Conservation (phyloP, 2,113 vertebrate genomes). For the Chionis minor region DNA sequence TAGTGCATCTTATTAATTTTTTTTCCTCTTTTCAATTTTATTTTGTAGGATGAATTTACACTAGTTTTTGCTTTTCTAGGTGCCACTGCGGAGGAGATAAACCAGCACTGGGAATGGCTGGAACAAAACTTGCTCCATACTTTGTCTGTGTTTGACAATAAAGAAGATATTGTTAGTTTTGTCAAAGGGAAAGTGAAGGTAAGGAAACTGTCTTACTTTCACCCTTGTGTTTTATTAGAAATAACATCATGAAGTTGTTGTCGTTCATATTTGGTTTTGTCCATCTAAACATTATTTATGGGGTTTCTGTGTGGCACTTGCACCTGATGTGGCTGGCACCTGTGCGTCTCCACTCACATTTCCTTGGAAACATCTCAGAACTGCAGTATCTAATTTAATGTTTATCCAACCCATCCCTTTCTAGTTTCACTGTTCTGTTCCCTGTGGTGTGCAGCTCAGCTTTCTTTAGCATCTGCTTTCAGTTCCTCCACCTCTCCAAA, state of each 20-base stretch:
- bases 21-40: background rate
- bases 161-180: slow-evolving; percentile 92
- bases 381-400: background rate
- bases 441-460: background rate
- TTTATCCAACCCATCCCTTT: background rate
- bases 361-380: background rate
- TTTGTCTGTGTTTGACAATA: slow-evolving; percentile 95
- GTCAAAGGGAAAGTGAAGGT: slow-evolving; percentile 97
- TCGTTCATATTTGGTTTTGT: background rate
- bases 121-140: slow-evolving; percentile 92
- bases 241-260: background rate
- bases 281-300: background rate
- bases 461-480: background rate
- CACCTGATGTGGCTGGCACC: background rate
- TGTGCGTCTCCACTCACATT: background rate
- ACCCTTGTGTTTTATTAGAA: background rate
- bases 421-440: background rate
- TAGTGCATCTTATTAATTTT: background rate
- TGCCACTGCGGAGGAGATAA: slow-evolving; percentile 89
- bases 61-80: slow-evolving; percentile 73
- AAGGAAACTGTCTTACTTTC: background rate
- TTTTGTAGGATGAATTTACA: background rate
- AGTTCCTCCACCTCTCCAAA: background rate
- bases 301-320: background rate
- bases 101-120: slow-evolving; percentile 95